Conservation (phyloP, 2,797 vertebrate genomes). For the Enteromius trimaculatus region DNA sequence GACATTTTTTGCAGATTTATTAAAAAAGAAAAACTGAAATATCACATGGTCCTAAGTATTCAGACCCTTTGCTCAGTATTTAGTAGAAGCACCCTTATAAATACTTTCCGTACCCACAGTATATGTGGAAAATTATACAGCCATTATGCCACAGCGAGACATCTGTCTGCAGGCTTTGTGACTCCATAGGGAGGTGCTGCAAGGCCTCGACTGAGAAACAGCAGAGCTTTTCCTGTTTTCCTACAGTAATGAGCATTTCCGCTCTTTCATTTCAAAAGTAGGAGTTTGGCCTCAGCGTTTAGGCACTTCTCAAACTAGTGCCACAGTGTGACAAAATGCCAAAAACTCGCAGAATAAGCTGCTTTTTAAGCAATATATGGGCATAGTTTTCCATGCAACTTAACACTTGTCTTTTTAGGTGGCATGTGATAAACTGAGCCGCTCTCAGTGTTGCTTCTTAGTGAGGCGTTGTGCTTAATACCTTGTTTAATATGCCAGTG, state of each 20-base stretch:
- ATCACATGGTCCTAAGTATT: too few species aligned
- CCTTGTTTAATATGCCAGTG: conserved; percentile 38
- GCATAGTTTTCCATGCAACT: not conserved
- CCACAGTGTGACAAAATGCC: not conserved
- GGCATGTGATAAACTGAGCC: not conserved
- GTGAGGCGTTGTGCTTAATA: conserved; percentile 35
- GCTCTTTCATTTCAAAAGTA: conserved; percentile 4
- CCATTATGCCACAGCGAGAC: conserved; percentile 21
- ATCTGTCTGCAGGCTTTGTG: conserved; percentile 31
- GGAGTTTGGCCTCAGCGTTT: not conserved
- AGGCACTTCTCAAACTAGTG: conserved; percentile 2
- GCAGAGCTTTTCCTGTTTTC: conserved; percentile 23
- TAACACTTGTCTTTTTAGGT: not conserved
- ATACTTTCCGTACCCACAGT: too few species aligned
- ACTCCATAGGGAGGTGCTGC: conserved; percentile 41
- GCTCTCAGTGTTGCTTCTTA: not conserved
- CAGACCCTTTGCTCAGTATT: too few species aligned
- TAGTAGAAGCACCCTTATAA: too few species aligned
- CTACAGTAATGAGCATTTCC: conserved; percentile 25
- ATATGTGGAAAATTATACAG: conserved; percentile 52
- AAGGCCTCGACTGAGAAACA: conserved; percentile 9
- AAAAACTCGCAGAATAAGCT: conserved; percentile 4
- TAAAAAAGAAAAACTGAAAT: too few species aligned
- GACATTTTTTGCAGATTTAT: too few species aligned
- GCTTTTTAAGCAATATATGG: not conserved